A percentile compares a stretch with the other conserved stretches of the same genome.
Evolutionary conservation across 2,113 vertebrate genomes (phyloP).

Genomic region (Sinocyclocheilus anshuiensis): DNA sequence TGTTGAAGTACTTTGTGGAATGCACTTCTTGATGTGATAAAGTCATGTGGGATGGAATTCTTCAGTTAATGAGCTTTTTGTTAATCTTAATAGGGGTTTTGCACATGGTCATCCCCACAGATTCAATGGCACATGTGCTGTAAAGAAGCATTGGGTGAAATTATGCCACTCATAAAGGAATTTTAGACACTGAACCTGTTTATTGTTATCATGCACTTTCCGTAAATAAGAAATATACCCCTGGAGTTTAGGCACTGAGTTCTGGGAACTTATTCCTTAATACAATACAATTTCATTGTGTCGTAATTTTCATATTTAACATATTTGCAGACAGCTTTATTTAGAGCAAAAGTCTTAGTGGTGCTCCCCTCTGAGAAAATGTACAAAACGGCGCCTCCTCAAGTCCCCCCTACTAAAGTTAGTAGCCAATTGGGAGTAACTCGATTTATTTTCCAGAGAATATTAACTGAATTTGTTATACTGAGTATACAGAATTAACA

Average conservation of each 20-base stretch:
- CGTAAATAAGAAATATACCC: background rate
- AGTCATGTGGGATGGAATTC: conserved; percentile 17
- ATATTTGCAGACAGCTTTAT: background rate
- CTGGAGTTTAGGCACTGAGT: background rate
- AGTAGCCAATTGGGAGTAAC: background rate
- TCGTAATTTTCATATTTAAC: background rate
- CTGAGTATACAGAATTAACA: too few species aligned
- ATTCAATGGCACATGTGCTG: conserved; percentile 21
- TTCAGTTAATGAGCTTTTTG: conserved; percentile 8
- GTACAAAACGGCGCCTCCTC: background rate
- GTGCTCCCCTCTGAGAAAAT: background rate
- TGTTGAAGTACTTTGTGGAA: conserved; percentile 25
- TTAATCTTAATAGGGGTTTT: conserved; percentile 26
- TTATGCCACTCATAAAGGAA: conserved; percentile 32
- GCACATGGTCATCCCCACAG: background rate
- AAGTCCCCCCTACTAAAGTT: background rate
- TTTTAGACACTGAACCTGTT: background rate
- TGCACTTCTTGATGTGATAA: conserved; percentile 26
- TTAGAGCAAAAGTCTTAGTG: background rate
- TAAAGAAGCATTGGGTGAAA: background rate
- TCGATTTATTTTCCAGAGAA: background rate
- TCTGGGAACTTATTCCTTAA: background rate
- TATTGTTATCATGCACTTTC: background rate
- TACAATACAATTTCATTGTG: background rate
- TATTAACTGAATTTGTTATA: background rate